phyloP scores from a whole-genome alignment of 2,888 invertebrate species.

The Meliscaeva auricollis region DNA sequence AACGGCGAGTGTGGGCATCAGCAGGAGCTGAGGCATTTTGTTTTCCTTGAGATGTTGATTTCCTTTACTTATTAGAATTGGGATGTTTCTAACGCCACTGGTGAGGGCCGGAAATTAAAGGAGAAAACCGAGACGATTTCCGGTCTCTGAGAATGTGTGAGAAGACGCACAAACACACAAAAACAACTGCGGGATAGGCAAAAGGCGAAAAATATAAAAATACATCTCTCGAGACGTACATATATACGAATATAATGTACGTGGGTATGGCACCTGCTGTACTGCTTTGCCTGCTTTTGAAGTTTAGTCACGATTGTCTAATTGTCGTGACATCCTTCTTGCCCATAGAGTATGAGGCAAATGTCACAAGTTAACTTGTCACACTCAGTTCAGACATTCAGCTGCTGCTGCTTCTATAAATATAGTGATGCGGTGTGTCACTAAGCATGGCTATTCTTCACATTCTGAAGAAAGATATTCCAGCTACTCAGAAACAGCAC shows the following conservation, averaged over 20 bases:
- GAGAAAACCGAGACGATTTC: slow-evolving; percentile 62
- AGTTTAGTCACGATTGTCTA: slow-evolving; percentile 68
- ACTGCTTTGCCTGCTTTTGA: slow-evolving; percentile 6
- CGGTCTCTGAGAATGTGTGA: slow-evolving; percentile 17
- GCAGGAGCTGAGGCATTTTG: slow-evolving; percentile 25
- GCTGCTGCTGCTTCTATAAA: slow-evolving; percentile 5
- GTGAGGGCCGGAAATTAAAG: slow-evolving; percentile 66
- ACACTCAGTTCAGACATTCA: slow-evolving; percentile 39
- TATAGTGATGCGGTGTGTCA: slow-evolving; percentile 41
- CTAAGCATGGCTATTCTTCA: slow-evolving; percentile 49
- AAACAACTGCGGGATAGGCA: not conserved
- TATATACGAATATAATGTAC: not conserved
- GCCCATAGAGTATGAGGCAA: slow-evolving; percentile 26
- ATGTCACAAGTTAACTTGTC: slow-evolving; percentile 58
- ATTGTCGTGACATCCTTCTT: slow-evolving; percentile 63
- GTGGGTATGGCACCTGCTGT: slow-evolving; percentile 22
- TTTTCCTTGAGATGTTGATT: slow-evolving; percentile 42
- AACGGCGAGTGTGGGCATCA: not conserved
- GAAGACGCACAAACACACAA: slow-evolving; percentile 18
- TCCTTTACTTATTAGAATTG: slow-evolving; percentile 48
- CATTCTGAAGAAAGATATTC: slow-evolving; percentile 54
- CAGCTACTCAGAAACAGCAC: slow-evolving; percentile 48
- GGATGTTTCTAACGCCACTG: slow-evolving; percentile 29
- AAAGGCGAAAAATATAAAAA: not conserved
- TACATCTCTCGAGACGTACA: slow-evolving; percentile 30